phyloP scores from a whole-genome alignment of 2,113 vertebrate genomes.

The Oncorhynchus keta region DNA sequence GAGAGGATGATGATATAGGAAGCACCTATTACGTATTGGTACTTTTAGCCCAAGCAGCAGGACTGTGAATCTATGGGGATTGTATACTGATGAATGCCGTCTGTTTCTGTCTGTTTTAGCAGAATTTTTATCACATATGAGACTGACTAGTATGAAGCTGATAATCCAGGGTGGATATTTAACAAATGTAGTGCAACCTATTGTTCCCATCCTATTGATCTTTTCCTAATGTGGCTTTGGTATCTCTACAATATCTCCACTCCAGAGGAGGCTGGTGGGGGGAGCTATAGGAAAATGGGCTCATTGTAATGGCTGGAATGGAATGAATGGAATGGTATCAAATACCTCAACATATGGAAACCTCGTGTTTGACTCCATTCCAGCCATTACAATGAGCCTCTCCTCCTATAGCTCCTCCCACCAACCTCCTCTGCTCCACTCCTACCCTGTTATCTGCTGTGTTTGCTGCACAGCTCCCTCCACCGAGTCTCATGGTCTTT shows the following conservation, averaged over 20 bases:
- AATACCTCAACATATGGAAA: no score
- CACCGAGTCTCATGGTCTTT: not conserved
- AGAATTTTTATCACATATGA: not conserved
- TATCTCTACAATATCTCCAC: not conserved
- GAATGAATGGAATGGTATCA: no score
- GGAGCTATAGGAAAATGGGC: no score
- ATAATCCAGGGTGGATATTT: no score
- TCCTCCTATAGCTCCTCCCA: not conserved
- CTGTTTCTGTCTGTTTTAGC: not conserved
- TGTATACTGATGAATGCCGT: not conserved
- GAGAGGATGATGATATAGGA: constrained; percentile 23
- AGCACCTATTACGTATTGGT: not conserved
- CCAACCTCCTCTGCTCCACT: not conserved
- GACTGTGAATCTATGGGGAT: no score
- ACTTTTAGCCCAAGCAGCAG: not conserved
- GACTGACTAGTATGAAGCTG: not conserved
- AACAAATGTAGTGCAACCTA: no score
- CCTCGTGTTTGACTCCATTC: no score
- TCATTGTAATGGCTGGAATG: no score
- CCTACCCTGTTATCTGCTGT: not conserved
- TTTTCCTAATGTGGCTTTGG: no score
- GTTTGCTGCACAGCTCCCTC: not conserved
- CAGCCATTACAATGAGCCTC: no score
- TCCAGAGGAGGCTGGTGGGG: no score
- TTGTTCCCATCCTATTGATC: no score